A percentile compares a stretch with the other conserved stretches of the same genome.
Evolutionary conservation across 2,888 invertebrate genomes (phyloP).

Genomic region (Callyntrura sp.): DNA sequence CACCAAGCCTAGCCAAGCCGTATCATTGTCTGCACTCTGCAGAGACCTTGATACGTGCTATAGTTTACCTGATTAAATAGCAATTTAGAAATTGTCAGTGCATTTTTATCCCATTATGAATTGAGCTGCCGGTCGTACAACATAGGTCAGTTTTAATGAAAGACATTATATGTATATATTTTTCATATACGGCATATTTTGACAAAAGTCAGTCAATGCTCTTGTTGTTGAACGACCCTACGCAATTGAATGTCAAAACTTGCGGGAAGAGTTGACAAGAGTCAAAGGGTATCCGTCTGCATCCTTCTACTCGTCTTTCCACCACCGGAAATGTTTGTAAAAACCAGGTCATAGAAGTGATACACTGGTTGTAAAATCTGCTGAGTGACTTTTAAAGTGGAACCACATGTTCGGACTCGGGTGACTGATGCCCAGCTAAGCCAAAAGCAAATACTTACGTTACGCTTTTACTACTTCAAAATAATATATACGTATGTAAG

Average conservation of each 20-base stretch:
- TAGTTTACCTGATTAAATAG: too few relatives aligned
- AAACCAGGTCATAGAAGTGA: conserved; percentile 65
- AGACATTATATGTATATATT: too few relatives aligned
- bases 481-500: not conserved
- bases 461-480: conserved; percentile 68
- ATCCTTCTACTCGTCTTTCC: conserved; percentile 43
- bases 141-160: too few relatives aligned
- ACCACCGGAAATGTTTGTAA: conserved; percentile 70
- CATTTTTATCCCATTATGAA: too few relatives aligned
- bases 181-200: conserved; percentile 17
- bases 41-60: too few relatives aligned
- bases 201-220: conserved; percentile 40
- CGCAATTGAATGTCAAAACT: conserved; percentile 59
- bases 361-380: conserved; percentile 73
- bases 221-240: conserved; percentile 17
- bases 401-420: conserved; percentile 79
- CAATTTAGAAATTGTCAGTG: too few relatives aligned
- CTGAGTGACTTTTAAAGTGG: conserved; percentile 80
- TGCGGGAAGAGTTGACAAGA: conserved; percentile 19
- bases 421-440: conserved; percentile 78
- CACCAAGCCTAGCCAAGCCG: too few relatives aligned
- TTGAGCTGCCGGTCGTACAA: too few relatives aligned
- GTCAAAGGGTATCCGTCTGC: conserved; percentile 37
- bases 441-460: conserved; percentile 75
- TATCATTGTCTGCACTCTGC: too few relatives aligned